Evolutionary conservation across 2,113 vertebrate genomes (phyloP), one percentile per base, ranked within the genome.

Genomic region (Mesembrinibis cayennensis): DNA sequence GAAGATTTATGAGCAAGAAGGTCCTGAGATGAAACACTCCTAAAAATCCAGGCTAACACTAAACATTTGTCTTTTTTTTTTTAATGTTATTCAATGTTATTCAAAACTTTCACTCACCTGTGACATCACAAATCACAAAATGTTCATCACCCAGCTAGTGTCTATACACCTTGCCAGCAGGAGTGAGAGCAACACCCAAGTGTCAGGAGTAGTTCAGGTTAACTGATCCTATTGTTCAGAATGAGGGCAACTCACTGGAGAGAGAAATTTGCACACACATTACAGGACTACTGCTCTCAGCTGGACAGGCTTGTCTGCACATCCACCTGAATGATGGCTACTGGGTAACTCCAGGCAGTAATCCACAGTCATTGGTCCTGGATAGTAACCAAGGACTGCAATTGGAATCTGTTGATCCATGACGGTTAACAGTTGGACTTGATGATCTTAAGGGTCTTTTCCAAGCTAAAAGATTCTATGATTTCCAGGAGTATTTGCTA

Each of bases 401-500:
- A 8, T 4, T 50, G 25, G 19, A 73, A 50, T 82, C 9, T 45
- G 14, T 79, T 3, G 3, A 34, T 40, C 42, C 34, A 13, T 56
- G 50, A 36, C 0, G 1, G 13, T 52, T 71, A 63, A 38, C 1
- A 6, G 16, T 11, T 38, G 22, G 11, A 71, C 56, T 70, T 2
- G 1, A 69, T 19, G 30, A 79, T 44, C 22, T 58, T 38, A 85
- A 44, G 27, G 27, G 15, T 50, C 7, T 66, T 91, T 80, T 80
- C 44, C 44, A 59, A 47, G 6, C 27, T 44, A 66, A 80, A 80
- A 29, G 22, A 45, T 61, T 50, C 87, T 44, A 2, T 38, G 11
- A 58, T 67, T 87, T 91, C 20, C 15, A 32, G 19, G 18, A 63
- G 22, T 52, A 56, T 50, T 82, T 73, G 6, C 34, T 63, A 18